Percentiles rank a stretch among this genome's conserved stretches.
Conservation (phyloP, 2,888 invertebrate genomes). For the Amblyteles armatorius region DNA sequence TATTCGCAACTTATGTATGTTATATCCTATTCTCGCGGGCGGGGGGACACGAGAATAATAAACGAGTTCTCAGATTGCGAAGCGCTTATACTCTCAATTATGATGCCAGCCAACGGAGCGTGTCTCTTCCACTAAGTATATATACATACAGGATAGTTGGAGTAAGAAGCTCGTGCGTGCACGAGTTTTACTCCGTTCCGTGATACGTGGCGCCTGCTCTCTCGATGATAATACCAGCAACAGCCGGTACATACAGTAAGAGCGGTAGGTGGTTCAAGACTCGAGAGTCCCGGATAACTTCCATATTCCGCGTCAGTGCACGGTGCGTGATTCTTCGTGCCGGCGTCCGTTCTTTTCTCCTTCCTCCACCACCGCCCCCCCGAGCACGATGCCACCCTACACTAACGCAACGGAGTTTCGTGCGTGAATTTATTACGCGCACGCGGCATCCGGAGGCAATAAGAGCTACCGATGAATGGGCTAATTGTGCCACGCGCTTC, state of each 20-base stretch:
- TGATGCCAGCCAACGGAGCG: slow-evolving; percentile 64
- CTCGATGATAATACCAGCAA: slow-evolving; percentile 56
- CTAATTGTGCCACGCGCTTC: slow-evolving; percentile 77
- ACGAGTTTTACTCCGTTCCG: slow-evolving; percentile 49
- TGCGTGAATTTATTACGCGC: slow-evolving; percentile 73
- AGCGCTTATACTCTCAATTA: slow-evolving; percentile 61
- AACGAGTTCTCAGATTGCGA: slow-evolving; percentile 62
- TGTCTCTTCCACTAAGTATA: slow-evolving; percentile 59
- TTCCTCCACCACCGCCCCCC: slow-evolving; percentile 47
- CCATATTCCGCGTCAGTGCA: slow-evolving; percentile 39
- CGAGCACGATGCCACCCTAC: slow-evolving; percentile 64
- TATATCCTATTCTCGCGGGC: slow-evolving; percentile 48
- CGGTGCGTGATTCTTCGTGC: slow-evolving; percentile 52
- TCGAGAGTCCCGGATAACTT: slow-evolving; percentile 36
- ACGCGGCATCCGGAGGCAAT: slow-evolving; percentile 64
- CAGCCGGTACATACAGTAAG: slow-evolving; percentile 17
- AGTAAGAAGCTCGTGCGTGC: slow-evolving; percentile 52
- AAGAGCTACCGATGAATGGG: slow-evolving; percentile 78
- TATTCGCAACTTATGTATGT: slow-evolving; percentile 26
- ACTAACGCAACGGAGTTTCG: slow-evolving; percentile 68
- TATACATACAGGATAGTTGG: slow-evolving; percentile 19
- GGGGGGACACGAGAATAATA: slow-evolving; percentile 58
- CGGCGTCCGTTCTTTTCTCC: slow-evolving; percentile 8
- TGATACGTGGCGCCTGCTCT: slow-evolving; percentile 63
- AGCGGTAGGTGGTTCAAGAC: slow-evolving; percentile 21